A percentile compares a stretch with the other conserved stretches of the same genome.
Evolutionary conservation across 2,113 vertebrate genomes (phyloP).

Genomic region (Etheostoma spectabile): DNA sequence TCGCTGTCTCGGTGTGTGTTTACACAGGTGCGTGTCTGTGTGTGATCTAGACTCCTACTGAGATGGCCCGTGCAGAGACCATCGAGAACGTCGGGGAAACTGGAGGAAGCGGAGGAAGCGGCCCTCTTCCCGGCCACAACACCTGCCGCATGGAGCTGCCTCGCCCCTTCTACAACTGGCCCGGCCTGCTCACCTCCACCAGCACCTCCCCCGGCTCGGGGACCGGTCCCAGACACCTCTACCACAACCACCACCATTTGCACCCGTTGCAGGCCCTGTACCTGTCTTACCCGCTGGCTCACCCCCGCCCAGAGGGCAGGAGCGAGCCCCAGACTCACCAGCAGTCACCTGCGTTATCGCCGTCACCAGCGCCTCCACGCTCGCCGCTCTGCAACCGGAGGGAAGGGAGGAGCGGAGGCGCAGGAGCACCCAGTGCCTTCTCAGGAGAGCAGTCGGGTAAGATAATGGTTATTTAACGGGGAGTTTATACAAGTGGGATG

Average conservation of each 20-base stretch:
- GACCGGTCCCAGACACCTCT: neutral
- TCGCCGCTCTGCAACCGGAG: neutral
- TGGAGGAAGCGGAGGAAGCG: slow-evolving; percentile 58
- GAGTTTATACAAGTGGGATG: neutral
- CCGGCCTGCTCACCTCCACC: slow-evolving; percentile 18
- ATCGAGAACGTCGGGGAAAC: slow-evolving; percentile 69
- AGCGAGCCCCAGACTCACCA: slow-evolving; percentile 39
- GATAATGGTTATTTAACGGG: neutral
- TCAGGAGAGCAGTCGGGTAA: slow-evolving; percentile 62
- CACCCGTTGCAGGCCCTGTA: slow-evolving; percentile 44
- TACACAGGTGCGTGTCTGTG: neutral
- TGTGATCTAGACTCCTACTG: slow-evolving; percentile 50
- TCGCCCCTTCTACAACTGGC: slow-evolving; percentile 44
- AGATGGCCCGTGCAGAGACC: slow-evolving; percentile 83
- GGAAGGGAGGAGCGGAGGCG: slow-evolving; percentile 5
- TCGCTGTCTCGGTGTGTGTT: neutral
- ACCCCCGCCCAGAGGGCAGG: slow-evolving; percentile 32
- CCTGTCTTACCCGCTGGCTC: slow-evolving; percentile 34
- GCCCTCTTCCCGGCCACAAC: slow-evolving; percentile 39
- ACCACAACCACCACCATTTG: slow-evolving; percentile 16
- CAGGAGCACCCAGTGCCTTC: slow-evolving; percentile 1
- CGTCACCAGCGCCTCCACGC: slow-evolving; percentile 14
- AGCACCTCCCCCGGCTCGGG: slow-evolving; percentile 12
- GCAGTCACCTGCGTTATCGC: slow-evolving; percentile 13
- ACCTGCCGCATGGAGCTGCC: slow-evolving; percentile 71